Base-by-base conservation (phyloP, 2,888 invertebrate species). In the Lasioglossum marginatum region DNA sequence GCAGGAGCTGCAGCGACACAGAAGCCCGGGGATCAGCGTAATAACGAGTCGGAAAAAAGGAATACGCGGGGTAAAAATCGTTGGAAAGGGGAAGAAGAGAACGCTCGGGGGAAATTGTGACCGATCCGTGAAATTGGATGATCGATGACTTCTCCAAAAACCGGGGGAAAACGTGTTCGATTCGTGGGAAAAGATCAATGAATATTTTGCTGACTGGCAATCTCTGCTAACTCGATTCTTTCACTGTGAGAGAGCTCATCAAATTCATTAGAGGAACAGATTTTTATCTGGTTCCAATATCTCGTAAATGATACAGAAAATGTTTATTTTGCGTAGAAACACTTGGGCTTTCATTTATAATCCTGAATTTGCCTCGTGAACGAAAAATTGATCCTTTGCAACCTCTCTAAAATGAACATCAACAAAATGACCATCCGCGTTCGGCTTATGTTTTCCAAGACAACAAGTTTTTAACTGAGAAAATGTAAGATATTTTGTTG, bases 351-450 rank as follows among this genome's bases (percentile, higher is more conserved):
- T 90, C 92, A 92, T 92, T 92, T 93, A 91, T 89, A 92, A 93
- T 91, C 88, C 86, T 85, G 87, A 79, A 91, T 88, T 89, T 89
- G 84, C 79, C 89, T 87, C 86, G 88, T 89, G 92, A 92, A 92
- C 90, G 86, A 92, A 93, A 92, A 93, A 93, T 93, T 91, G 90
- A 93, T 92, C 92, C 85, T 89, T 83, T n/a, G 76, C 75, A 57
- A 70, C 77, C 87, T 79, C 78, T 74, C 76, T 16, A 31, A 71
- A 79, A 76, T 74, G 82, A 84, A 83, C 81, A 73, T 72, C 52
- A 19, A n/a, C n/a, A n/a, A n/a, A n/a, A n/a, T n/a, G 19, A 63
- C 79, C 88, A 80, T 73, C 81, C 76, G 79, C 70, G 83, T 83
- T 72, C 77, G n/a, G 10, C n/a, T 52, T n/a, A 10, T n/a, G 10